Base-by-base conservation (phyloP, 2,888 invertebrate species). In the Drosophila antonietae region DNA sequence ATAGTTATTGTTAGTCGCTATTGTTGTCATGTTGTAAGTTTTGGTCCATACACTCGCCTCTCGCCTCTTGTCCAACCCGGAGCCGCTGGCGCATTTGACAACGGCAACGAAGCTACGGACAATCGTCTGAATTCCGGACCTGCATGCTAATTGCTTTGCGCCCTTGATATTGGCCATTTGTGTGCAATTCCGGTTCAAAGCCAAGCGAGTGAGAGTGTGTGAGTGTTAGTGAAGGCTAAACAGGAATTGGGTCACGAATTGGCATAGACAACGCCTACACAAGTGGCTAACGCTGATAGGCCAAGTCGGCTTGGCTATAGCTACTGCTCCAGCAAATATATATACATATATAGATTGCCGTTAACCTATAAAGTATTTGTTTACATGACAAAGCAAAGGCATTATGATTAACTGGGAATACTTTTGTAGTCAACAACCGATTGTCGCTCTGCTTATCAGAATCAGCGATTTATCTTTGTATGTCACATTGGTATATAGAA, bases 131-230 rank as follows among this genome's bases (percentile, higher is more conserved):
- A 43, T 55, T 69, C 70, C 61, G 69, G 63, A 52, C 75, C 35
- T 37, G 60, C 51, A 72, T 62, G 68, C 68, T 47, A 67, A 79
- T 75, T 68, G 62, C 39, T n/a, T 20, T 35, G 47, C 60, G 68
- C 51, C 78, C 78, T 80, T 78, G 78, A 72, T 80, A 80, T 75
- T 77, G 77, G 79, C 63, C 75, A 74, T 49, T 66, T 78, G 75
- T 69, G 52, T 55, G 53, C 68, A 35, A 73, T 79, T 79, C 80
- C 75, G 80, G 80, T 59, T 75, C 60, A 51, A 59, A 78, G 58
- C 43, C 46, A 33, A 55, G 49, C 41, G 59, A 33, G 47, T 5
- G 20, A 28, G 43, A 33, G 47, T 10, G 10, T 8, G n/a, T 12
- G n/a, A 18, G 35, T n/a, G 33, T 43, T 31, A 18, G 28, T 20